Percentiles rank a stretch among this genome's conserved stretches.
phyloP scores from a whole-genome alignment of 2,797 vertebrate species.

The Megalops cyprinoides region DNA sequence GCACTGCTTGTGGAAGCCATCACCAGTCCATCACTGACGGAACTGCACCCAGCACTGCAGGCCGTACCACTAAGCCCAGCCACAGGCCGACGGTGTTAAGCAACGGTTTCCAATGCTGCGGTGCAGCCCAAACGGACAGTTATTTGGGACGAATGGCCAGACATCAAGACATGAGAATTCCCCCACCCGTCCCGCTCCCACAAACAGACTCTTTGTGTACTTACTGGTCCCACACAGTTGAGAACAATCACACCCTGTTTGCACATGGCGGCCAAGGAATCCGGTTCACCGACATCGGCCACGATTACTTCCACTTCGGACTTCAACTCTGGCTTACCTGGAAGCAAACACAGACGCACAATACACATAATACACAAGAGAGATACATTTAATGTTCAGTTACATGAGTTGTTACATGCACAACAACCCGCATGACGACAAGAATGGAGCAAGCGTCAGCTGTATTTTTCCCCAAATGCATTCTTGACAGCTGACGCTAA shows the following conservation, averaged over 20 bases:
- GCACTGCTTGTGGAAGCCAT: neutral
- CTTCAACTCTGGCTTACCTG: constrained; percentile 83
- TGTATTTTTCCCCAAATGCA: no score
- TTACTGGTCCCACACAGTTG: constrained; percentile 95
- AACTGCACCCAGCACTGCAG: no score
- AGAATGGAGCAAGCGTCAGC: neutral
- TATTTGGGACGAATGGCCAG: no score
- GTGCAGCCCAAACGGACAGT: no score
- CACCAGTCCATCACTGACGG: no score
- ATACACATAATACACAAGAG: neutral
- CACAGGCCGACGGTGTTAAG: neutral
- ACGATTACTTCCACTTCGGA: constrained; percentile 86
- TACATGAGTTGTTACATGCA: neutral
- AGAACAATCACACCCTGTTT: constrained; percentile 88
- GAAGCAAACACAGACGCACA: constrained; percentile 34
- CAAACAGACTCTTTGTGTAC: constrained; percentile 54
- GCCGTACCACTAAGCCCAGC: no score
- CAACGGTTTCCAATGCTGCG: neutral
- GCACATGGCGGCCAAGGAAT: constrained; percentile 88
- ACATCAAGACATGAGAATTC: neutral
- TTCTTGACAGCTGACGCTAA: no score
- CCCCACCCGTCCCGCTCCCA: constrained; percentile 5
- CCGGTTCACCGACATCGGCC: constrained; percentile 84
- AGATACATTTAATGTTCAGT: neutral
- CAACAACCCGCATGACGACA: neutral